Base-by-base conservation (phyloP, 2,888 invertebrate species). In the Acrobasis repandana region DNA sequence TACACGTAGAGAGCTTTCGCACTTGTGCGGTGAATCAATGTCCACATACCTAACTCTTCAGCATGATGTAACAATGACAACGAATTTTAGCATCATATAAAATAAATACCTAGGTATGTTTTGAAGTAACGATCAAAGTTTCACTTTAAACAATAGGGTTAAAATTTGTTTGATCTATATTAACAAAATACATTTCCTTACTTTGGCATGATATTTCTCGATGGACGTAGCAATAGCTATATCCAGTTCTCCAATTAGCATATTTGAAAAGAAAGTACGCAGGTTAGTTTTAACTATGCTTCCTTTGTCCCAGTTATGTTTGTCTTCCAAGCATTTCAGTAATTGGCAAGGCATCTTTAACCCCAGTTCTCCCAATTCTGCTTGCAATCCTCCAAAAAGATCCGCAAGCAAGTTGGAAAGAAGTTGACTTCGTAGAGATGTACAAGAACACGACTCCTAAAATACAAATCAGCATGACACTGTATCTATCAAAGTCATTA, bases 161-260 rank as follows among this genome's bases (percentile, higher is more conserved):
- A 28, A 6, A 28, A 28, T 28, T 28, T 6, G 28, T 28, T 28
- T 28, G n/a, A n/a, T n/a, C n/a, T n/a, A n/a, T n/a, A 28, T 6
- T 0, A 28, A 28, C 28, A 28, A 28, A 28, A 28, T 6, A 28
- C 28, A 28, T 28, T 28, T 33, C 36, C 47, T 56, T 73, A 90
- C 92, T 84, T 76, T 87, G 20, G 84, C 90, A 57, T 88, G 91
- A 71, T 88, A 89, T 56, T 86, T 86, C 64, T 90, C 92, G 63
- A 91, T 89, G 0, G 87, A 80, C 1, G 84, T 86, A 52, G 88
- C 83, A 38, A 92, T 90, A 18, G 92, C 92, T 61, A 91, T 88
- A 64, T 91, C 85, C 0, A 92, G 74, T 69, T 92, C 92, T 15
- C 79, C 83, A 5, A 84, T 69, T 18, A 92, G 73, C 49, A 92